phyloP scores from a whole-genome alignment of 2,888 invertebrate genomes.

The Ethmia dodecea region DNA sequence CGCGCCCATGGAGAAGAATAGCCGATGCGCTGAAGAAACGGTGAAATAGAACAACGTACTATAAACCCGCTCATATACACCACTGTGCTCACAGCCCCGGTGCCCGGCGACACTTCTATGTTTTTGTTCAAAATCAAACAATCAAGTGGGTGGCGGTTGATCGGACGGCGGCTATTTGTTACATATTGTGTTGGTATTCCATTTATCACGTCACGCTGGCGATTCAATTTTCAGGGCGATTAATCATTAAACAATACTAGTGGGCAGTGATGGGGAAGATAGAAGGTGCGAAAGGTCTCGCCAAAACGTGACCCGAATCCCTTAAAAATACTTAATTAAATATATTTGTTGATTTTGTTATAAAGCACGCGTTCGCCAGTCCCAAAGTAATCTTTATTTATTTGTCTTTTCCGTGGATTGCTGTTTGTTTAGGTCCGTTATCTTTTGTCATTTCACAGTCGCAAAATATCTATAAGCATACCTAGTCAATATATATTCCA shows the following conservation, averaged over 20 bases:
- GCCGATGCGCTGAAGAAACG: too few species aligned
- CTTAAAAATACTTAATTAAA: not conserved
- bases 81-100: not conserved
- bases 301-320: not conserved
- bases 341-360: not conserved
- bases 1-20: too few species aligned
- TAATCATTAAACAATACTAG: slow-evolving; percentile 45
- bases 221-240: slow-evolving; percentile 52
- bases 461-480: too few species aligned
- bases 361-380: too few species aligned
- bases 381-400: too few species aligned
- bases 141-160: slow-evolving; percentile 25
- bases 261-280: slow-evolving; percentile 21
- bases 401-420: too few species aligned
- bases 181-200: slow-evolving; percentile 53
- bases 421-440: too few species aligned
- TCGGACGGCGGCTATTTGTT: slow-evolving; percentile 42
- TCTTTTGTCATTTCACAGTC: too few species aligned
- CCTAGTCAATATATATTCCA: too few species aligned
- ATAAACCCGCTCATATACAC: too few species aligned
- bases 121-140: slow-evolving; percentile 27
- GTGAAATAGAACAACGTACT: too few species aligned
- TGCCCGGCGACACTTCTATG: slow-evolving; percentile 5
- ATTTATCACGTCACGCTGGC: slow-evolving; percentile 47
- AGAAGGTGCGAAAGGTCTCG: slow-evolving; percentile 7